Base-by-base conservation (phyloP, 2,888 invertebrate species). In the Leucozona laternaria region DNA sequence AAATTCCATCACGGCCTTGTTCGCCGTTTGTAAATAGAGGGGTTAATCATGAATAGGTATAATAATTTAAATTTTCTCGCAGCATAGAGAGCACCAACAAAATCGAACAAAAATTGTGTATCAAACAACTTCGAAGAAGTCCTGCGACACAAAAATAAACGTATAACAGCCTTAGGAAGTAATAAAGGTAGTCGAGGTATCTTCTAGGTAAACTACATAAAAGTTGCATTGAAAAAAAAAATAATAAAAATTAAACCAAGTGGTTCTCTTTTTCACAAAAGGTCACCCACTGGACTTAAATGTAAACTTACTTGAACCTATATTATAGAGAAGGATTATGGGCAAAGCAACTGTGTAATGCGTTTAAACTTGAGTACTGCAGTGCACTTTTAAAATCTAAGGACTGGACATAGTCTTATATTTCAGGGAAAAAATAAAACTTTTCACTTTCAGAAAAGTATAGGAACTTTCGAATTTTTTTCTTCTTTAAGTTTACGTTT, bases 261-360 rank as follows among this genome's bases (percentile, higher is more conserved):
- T 37, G 22, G n/a, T 64, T 64, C 28, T 25, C 4, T 13, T 53
- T 53, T 55, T 28, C 37, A 40, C 17, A 40, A 58, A 77, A 25
- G 80, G 58, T 73, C 66, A 70, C 64, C 43, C 37, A 43, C 62
- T 78, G 50, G 31, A 66, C 71, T 70, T 66, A 50, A 82, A 40
- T 20, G 48, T 22, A 25, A 25, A 48, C 22, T 71, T 72, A 77
- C 37, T 60, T 55, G 3, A 11, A 22, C 13, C 15, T 5, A n/a
- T 1, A 53, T n/a, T n/a, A n/a, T n/a, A n/a, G n/a, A n/a, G n/a
- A 48, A 62, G 64, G 48, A 34, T 53, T 68, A 72, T 45, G 25
- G 2, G 15, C 28, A 45, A 48, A 28, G 25, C 31, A 48, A 48
- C 37, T 55, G 17, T 50, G 48, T 62, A 79, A 73, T 60, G 57